Percentiles rank a stretch among this genome's conserved stretches.
phyloP scores from a whole-genome alignment of 2,113 vertebrate genomes.

The Oriolus oriolus region DNA sequence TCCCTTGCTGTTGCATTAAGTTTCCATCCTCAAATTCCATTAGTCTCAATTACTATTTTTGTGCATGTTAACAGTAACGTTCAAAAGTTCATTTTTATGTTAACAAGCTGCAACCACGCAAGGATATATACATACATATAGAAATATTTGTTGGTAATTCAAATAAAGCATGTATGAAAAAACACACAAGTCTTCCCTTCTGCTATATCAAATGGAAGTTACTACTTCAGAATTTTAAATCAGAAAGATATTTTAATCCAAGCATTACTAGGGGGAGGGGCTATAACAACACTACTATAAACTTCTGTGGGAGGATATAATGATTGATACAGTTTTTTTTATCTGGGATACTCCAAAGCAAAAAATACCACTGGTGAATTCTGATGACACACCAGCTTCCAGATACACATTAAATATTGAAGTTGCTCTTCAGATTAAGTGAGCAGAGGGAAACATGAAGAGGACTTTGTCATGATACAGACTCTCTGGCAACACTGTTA shows the following conservation, averaged over 20 bases:
- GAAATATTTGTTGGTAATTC: background rate
- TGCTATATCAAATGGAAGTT: background rate
- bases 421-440: background rate
- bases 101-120: background rate
- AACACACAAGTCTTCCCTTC: background rate
- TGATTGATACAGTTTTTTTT: background rate
- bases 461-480: background rate
- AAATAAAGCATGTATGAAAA: background rate
- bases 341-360: background rate
- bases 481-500: background rate
- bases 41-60: background rate
- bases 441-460: background rate
- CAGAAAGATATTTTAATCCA: background rate
- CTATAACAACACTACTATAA: background rate
- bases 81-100: background rate
- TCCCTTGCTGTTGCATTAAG: background rate
- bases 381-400: background rate
- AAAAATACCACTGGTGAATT: background rate
- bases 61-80: background rate
- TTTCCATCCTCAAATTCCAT: background rate
- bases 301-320: background rate
- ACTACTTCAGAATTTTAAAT: background rate
- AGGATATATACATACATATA: background rate
- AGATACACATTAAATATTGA: background rate
- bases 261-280: background rate